Evolutionary conservation across 2,888 invertebrate genomes (phyloP), one percentile per base, ranked within the genome.

Genomic region (Callinectes sapidus): DNA sequence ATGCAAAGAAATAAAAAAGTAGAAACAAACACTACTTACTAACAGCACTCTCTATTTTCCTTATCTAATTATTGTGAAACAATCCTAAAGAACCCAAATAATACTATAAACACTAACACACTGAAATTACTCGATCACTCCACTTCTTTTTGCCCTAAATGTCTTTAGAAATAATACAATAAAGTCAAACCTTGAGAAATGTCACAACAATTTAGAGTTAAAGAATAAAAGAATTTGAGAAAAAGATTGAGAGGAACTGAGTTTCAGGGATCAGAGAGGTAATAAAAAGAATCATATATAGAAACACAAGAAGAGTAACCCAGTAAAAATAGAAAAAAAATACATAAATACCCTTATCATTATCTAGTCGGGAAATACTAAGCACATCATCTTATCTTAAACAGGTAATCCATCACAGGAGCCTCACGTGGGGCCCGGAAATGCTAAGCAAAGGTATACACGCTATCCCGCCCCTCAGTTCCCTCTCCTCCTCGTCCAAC

Each of bases 371-470:
- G 48, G 48, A 48, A 48, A 48, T 48, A 48, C 48, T 48, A 48
- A 48, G 48, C 48, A 23, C 10, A 71, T 71, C 71, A 71, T 71
- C 71, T 71, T 18, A 81, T 81, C 81, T 32, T 81, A 35, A 81
- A 35, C 81, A 81, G 35, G 81, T 81, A 81, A 35, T 18, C 39
- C 86, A 86, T 86, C 86, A 86, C 32, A 28, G 28, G 71, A 77
- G 16, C 16, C 32, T 32, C 13, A 35, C 16, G 81, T 81, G 35
- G 81, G 16, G 35, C 35, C 81, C 81, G 81, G 81, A 81, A 81
- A 81, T 81, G n/a, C 81, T 81, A 3, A 18, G 81, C n/a, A 35
- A 16, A 14, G 71, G n/a, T 87, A 48, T 48, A 87, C 42, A 87
- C 54, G 23, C 35, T 23, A 32, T 87, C 48, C 18, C 10, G 48